Evolutionary conservation across 1,140 invertebrate species (phyloP).

Genomic region (Macrobrachium nipponense): DNA sequence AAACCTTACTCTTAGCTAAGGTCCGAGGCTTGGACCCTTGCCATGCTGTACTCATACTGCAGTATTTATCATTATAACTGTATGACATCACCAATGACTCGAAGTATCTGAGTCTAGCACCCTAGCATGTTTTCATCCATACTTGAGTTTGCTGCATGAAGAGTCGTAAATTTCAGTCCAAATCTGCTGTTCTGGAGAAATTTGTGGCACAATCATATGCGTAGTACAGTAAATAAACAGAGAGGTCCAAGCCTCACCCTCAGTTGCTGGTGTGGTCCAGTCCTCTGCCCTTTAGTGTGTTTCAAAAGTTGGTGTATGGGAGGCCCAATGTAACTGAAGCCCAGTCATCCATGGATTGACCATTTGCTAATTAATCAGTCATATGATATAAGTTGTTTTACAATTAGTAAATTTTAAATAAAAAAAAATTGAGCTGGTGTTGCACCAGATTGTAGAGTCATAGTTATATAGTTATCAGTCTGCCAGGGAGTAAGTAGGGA

Average conservation of each 20-base stretch:
- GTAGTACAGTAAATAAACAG: no score
- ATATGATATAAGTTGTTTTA: constrained; percentile 11
- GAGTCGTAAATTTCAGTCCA: background rate
- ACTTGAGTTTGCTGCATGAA: constrained; percentile 11
- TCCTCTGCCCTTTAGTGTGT: constrained; percentile 39
- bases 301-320: constrained; percentile 59
- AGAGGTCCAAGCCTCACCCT: constrained; percentile 37
- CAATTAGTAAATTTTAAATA: constrained; percentile 13
- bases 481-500: constrained; percentile 40
- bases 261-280: constrained; percentile 31
- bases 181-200: no score
- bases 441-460: constrained; percentile 50
- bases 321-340: constrained; percentile 60
- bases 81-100: background rate
- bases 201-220: no score
- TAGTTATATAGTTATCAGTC: constrained; percentile 48
- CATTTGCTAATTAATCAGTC: constrained; percentile 39
- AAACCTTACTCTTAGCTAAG: constrained; percentile 44
- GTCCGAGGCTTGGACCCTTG: constrained; percentile 42
- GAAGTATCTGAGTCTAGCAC: background rate
- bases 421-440: constrained; percentile 46
- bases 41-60: background rate
- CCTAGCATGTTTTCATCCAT: no score
- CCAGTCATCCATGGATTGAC: constrained; percentile 61
- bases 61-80: background rate